Conservation (phyloP, 2,888 invertebrate genomes). For the Neocrepidodera transversa region DNA sequence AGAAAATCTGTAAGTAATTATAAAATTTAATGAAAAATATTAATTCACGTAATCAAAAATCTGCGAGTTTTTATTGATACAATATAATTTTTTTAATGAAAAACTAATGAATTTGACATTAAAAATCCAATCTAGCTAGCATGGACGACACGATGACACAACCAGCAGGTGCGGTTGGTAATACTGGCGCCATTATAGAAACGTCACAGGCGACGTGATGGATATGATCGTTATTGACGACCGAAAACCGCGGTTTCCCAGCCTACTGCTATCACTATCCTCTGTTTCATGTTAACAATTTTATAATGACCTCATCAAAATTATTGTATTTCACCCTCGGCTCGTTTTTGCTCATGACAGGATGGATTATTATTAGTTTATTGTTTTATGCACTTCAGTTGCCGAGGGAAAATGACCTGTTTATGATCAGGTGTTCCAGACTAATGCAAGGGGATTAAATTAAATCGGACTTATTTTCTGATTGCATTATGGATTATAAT, state of each 20-base stretch:
- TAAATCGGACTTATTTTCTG: not conserved
- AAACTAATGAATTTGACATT: constrained; percentile 50
- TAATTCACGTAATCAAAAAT: no score
- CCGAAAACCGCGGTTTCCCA: constrained; percentile 38
- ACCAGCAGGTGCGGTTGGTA: constrained; percentile 59
- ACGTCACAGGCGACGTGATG: constrained; percentile 56
- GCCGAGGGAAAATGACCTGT: not conserved
- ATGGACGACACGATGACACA: constrained; percentile 49
- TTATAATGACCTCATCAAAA: not conserved
- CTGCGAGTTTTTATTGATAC: no score
- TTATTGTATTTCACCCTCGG: not conserved
- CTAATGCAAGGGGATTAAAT: constrained; percentile 6
- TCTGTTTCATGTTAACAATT: constrained; percentile 14
- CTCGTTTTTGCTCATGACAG: constrained; percentile 4
- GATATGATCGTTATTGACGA: constrained; percentile 58
- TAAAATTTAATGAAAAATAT: no score
- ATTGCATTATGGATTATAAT: not conserved
- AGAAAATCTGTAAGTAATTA: no score
- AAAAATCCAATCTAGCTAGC: constrained; percentile 56
- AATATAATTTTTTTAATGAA: no score
- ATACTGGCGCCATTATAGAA: constrained; percentile 57
- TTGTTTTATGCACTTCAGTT: constrained; percentile 8
- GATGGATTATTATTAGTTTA: constrained; percentile 1
- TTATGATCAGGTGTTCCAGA: constrained; percentile 8
- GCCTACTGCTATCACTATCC: not conserved